These are phyloP conservation scores for Episyrphus balteatus DNA, from an alignment of 1,140 invertebrate species.

Conservation along the genomic window DNA sequence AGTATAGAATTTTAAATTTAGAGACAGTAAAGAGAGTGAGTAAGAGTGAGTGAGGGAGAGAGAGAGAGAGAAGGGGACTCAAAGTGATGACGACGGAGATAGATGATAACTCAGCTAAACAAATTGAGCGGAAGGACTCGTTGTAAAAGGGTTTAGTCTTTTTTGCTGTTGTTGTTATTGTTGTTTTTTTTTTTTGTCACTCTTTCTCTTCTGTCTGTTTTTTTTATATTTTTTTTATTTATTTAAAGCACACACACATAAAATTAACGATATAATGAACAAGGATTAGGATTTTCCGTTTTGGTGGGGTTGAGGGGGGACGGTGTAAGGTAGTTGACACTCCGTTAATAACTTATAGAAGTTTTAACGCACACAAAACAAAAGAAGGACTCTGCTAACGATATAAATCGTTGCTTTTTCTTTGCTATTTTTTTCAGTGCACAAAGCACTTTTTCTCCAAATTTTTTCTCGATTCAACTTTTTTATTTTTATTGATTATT, in stretches of 20 bases:
- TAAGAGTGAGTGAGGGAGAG: constrained; percentile 5
- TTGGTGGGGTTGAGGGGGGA: too few relatives aligned
- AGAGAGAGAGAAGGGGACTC: constrained; percentile 10
- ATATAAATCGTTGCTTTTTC: too few relatives aligned
- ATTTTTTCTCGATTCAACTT: too few relatives aligned
- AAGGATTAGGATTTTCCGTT: too few relatives aligned
- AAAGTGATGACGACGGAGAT: constrained; percentile 16
- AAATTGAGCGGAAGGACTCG: constrained; percentile 14
- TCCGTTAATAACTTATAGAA: too few relatives aligned
- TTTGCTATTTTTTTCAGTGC: too few relatives aligned
- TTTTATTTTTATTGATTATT: too few relatives aligned
- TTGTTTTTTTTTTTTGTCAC: constrained; percentile 5
- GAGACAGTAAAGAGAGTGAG: not conserved
- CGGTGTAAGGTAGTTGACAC: too few relatives aligned
- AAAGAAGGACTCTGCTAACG: too few relatives aligned
- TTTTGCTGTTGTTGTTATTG: constrained; percentile 8
- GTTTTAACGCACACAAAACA: too few relatives aligned
- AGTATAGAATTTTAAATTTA: not conserved
- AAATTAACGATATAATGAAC: too few relatives aligned
- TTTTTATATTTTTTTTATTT: constrained; percentile 10
- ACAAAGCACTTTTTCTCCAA: too few relatives aligned
- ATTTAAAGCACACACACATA: constrained; percentile 11
- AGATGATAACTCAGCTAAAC: constrained; percentile 24
- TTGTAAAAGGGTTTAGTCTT: constrained; percentile 16
- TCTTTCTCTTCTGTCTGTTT: not conserved